Base-by-base conservation (phyloP, 2,113 vertebrate species). In the western clawed frog (Xenopus tropicalis) region DNA sequence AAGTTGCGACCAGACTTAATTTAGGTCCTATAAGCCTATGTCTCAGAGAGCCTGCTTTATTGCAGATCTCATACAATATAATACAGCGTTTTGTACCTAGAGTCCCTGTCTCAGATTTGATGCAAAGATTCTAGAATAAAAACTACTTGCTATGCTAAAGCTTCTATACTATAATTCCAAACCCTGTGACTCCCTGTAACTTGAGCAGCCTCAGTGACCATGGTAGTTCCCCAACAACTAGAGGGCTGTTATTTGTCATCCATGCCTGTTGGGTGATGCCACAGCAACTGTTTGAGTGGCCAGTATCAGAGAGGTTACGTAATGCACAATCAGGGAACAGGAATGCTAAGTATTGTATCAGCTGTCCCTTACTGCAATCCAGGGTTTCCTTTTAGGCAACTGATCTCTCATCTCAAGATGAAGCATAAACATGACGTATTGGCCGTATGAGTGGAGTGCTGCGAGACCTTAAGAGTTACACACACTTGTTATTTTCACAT, bases 311-410 rank as follows among this genome's bases (percentile, higher is more conserved):
- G 72, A 78, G 83, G 77, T 90, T 88, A 85, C 70, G 74, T 87
- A 89, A 88, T 78, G 76, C 24, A 69, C 62, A 71, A 80, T 82
- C 76, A 59, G 70, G 78, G 82, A 82, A 70, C 44, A 81, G 79
- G 85, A 84, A 89, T 87, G 85, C 82, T 77, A 80, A 86, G 72
- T 83, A 83, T 85, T 87, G 23, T 82, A 80, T 87, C 90, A 92
- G 87, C 89, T 91, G 87, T 86, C 87, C 72, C 80, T 84, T 61
- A 16, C 59, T 75, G 64, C 78, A 2, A 85, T 86, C 85, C 85
- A 66, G 77, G 85, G 83, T 88, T 90, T 92, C 83, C 86, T 85
- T 87, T 84, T 86, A 81, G 79, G 85, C 83, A 88, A 84, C 87
- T 91, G 87, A 88, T 83, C 70, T 80, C 72, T 82, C 57, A 24